Evolutionary conservation across 2,113 vertebrate species (phyloP).

Genomic region (Lophius piscatorius): DNA sequence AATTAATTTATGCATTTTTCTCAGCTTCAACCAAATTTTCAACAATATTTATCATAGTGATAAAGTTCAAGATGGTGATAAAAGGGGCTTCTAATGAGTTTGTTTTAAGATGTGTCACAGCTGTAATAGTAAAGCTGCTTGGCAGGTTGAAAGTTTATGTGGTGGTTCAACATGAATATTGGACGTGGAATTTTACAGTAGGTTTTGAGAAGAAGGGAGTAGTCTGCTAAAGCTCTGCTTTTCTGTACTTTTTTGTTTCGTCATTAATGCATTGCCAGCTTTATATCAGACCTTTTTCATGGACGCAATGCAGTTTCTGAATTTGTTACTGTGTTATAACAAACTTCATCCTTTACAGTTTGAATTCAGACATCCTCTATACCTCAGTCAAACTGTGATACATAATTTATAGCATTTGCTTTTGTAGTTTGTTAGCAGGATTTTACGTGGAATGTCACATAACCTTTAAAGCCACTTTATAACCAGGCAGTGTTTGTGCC

Average conservation of each 20-base stretch:
- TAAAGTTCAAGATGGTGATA: constrained; percentile 3
- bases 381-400: constrained; percentile 14
- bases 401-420: neutral
- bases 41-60: neutral
- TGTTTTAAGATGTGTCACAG: constrained; percentile 5
- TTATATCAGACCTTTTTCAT: constrained; percentile 8
- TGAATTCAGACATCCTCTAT: neutral
- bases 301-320: constrained; percentile 34
- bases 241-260: neutral
- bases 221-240: neutral
- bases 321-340: constrained; percentile 1
- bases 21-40: constrained; percentile 9
- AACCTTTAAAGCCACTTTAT: neutral
- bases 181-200: neutral
- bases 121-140: constrained; percentile 1
- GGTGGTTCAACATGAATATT: constrained; percentile 22
- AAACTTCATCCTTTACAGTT: neutral
- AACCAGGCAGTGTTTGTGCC: neutral
- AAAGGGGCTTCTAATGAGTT: neutral
- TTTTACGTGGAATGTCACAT: neutral
- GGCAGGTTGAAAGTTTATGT: constrained; percentile 12
- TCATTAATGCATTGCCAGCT: neutral
- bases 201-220: constrained; percentile 25
- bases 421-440: too few species aligned
- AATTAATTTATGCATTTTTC: constrained; percentile 13